A percentile compares a stretch with the other conserved stretches of the same genome.
Evolutionary conservation across 2,888 invertebrate genomes (phyloP).

Genomic region (Hyppa rectilinea): DNA sequence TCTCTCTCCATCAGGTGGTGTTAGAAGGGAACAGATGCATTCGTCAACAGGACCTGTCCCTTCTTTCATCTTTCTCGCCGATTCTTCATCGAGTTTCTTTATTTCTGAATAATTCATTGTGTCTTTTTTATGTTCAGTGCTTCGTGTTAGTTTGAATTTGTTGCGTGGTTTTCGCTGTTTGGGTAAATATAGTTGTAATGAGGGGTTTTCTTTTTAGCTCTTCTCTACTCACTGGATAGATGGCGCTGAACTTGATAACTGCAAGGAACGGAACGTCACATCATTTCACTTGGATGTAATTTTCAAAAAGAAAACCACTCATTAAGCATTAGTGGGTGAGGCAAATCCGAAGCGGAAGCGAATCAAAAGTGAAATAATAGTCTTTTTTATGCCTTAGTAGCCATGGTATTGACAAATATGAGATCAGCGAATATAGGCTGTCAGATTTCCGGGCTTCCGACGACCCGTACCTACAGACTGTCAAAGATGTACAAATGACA

Average conservation of each 20-base stretch:
- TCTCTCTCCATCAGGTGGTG: conserved; percentile 63
- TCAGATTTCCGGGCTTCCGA: too few relatives aligned
- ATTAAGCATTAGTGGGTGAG: neutral
- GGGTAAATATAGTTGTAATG: neutral
- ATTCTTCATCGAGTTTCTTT: conserved; percentile 76
- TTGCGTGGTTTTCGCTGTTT: conserved; percentile 2
- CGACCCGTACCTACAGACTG: too few relatives aligned
- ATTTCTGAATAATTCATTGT: conserved; percentile 72
- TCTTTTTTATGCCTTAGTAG: neutral
- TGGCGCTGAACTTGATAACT: too few relatives aligned
- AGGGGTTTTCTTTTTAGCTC: too few relatives aligned
- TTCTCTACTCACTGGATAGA: too few relatives aligned
- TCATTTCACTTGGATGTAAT: too few relatives aligned
- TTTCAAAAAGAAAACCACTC: too few relatives aligned
- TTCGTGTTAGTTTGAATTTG: neutral
- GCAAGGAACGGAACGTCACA: too few relatives aligned
- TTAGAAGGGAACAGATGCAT: conserved; percentile 74
- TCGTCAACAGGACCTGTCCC: conserved; percentile 74
- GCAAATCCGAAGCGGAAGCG: neutral
- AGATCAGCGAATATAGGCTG: too few relatives aligned
- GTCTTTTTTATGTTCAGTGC: neutral
- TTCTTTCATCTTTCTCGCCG: conserved; percentile 70
- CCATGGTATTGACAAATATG: neutral
- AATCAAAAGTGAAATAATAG: too few relatives aligned
- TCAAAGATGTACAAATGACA: too few relatives aligned